phyloP scores from a whole-genome alignment of 2,797 vertebrate species.

The Natrix natrix region DNA sequence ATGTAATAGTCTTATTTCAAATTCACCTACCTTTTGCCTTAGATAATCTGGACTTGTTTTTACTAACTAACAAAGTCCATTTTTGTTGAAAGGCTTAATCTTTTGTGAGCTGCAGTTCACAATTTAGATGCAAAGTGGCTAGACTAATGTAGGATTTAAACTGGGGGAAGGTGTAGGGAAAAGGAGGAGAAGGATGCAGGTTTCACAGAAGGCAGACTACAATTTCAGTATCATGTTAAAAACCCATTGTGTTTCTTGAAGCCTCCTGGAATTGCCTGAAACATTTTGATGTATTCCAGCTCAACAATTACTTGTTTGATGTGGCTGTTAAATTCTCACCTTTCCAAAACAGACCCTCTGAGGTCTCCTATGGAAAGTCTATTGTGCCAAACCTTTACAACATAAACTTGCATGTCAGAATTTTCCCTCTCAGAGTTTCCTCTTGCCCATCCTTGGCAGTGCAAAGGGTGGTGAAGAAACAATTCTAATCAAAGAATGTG shows the following conservation, averaged over 20 bases:
- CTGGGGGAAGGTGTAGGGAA: neutral
- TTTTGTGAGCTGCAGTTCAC: neutral
- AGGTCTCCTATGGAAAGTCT: no score
- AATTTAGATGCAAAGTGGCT: neutral
- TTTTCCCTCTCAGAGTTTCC: neutral
- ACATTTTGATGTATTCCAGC: neutral
- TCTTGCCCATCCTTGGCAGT: neutral
- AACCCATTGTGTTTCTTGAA: neutral
- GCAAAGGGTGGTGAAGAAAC: neutral
- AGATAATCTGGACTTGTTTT: neutral
- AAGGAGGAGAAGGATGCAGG: neutral
- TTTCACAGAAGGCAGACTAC: neutral
- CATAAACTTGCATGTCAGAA: neutral
- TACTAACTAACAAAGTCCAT: neutral
- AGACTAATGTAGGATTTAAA: neutral
- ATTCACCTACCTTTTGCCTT: neutral
- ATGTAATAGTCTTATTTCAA: neutral
- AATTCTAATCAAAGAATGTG: neutral
- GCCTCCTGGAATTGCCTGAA: neutral
- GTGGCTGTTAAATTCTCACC: neutral
- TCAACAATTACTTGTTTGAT: neutral
- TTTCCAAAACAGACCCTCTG: neutral
- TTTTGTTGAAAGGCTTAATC: neutral
- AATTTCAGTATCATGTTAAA: neutral
- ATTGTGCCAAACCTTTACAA: neutral